Base-by-base conservation (phyloP, 2,888 invertebrate genomes). In the Acanthosoma haemorrhoidale region DNA sequence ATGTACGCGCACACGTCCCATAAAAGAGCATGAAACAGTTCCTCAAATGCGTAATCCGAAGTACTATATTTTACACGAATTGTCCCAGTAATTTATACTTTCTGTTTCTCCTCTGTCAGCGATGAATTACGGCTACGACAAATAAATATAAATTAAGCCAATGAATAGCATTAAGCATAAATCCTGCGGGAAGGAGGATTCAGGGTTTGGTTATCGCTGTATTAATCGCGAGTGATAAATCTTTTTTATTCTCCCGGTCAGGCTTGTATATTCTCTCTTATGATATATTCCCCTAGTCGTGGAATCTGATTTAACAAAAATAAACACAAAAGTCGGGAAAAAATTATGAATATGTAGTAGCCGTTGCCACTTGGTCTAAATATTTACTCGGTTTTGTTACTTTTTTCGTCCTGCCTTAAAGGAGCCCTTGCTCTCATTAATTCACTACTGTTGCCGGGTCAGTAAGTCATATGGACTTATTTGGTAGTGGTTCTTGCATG, bases 101-200 rank as follows among this genome's bases (percentile, higher is more conserved):
- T 64, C 38, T 64, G 64, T 64, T 64, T 64, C 25, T 38, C 29
- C 29, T 16, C 59, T 15, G 32, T 31, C 6, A 8, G 32, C 15
- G 18, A 67, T 67, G 67, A 67, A 43, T 51, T 38, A 67, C 57
- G 13, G 36, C 15, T 51, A 57, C 43, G 34, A 39, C 67, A 32
- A 67, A 67, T 67, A 67, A 67, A 67, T 67, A 67, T 67, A 67
- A 67, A 67, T 67, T 67, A 67, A 67, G 43, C 31, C 67, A 67
- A 67, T 43, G 67, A 67, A 67, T 67, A 67, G 43, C 32, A 67
- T 67, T 51, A 67, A 51, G 31, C 51, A 67, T 67, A 67, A 67
- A 67, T 67, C 43, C 32, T 67, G 21, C 6, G 21, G 13, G 11
- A 31, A 32, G 34, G 34, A 31, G 43, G 16, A 29, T 8, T 15